These are phyloP conservation scores for Garra rufa DNA, from an alignment of 2,113 vertebrate species.

Conservation along the genomic window DNA sequence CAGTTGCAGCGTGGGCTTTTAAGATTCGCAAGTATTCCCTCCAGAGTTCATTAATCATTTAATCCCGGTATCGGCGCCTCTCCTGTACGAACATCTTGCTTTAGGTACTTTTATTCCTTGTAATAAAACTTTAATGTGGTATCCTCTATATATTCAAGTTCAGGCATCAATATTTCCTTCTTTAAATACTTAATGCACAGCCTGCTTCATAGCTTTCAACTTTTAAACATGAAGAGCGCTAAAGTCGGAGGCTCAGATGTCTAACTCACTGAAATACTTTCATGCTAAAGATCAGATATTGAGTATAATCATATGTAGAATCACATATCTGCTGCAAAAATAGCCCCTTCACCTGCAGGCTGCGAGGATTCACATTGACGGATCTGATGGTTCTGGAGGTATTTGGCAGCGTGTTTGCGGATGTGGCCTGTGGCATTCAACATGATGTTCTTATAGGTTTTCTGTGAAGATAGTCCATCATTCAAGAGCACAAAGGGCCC, in stretches of 20 bases:
- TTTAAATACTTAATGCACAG: slow-evolving; percentile 62
- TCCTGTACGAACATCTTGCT: slow-evolving; percentile 60
- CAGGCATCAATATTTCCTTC: slow-evolving; percentile 67
- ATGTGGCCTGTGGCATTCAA: slow-evolving; percentile 6
- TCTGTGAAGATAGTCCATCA: slow-evolving; percentile 38
- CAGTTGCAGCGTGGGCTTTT: slow-evolving; percentile 41
- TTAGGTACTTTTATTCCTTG: slow-evolving; percentile 58
- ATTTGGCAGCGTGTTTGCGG: slow-evolving; percentile 17
- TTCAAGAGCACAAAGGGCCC: slow-evolving; percentile 35
- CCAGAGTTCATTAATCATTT: slow-evolving; percentile 58
- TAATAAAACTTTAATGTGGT: slow-evolving; percentile 59
- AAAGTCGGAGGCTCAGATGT: slow-evolving; percentile 59
- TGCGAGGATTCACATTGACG: slow-evolving; percentile 11
- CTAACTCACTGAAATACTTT: slow-evolving; percentile 44
- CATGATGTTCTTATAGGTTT: background rate
- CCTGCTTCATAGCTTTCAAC: slow-evolving; percentile 56
- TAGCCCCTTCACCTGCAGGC: slow-evolving; percentile 46
- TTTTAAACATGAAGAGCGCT: slow-evolving; percentile 58
- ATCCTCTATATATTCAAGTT: slow-evolving; percentile 59
- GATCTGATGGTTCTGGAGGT: background rate
- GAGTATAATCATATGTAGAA: slow-evolving; percentile 59
- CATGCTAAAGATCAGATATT: slow-evolving; percentile 56
- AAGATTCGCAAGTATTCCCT: slow-evolving; percentile 45
- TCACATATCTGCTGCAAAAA: slow-evolving; percentile 13
- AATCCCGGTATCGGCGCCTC: slow-evolving; percentile 49